Evolutionary conservation across 2,888 invertebrate genomes (phyloP), one percentile per base, ranked within the genome.

Genomic region (Congeria kusceri): DNA sequence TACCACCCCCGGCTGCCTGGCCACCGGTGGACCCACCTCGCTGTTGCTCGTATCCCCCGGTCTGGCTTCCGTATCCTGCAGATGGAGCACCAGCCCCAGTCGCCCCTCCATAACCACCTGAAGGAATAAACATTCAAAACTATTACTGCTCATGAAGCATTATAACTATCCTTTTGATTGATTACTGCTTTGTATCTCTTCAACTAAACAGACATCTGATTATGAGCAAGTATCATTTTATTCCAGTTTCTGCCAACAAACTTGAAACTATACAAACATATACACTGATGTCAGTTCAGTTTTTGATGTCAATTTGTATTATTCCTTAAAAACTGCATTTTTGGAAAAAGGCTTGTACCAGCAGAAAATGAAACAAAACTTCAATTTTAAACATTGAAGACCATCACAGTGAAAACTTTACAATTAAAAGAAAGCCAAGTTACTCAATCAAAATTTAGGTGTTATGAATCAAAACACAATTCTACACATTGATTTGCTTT

Each of bases 41-140:
- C 53, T 65, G 65, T 7, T 29, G 46, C 3, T 56, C 69, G 53
- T 59, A 59, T 9, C 73, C 76, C 27, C 77, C 75, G 25, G 74
- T 59, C 32, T 80, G 80, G 62, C 28, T 65, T 39, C 79, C 83
- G 63, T 68, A 72, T 9, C 66, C 32, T 9, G 68, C 72, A 20
- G 56, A 20, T 11, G 44, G 44, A 32, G 67, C 65, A 18, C 59
- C 66, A 25, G 56, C 57, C 0, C 59, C 28, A 9, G 70, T 47
- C 18, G 20, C 25, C 3, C 56, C 63, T 18, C 61, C 73, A 28
- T 62, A 66, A 3, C 66, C 44, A 15, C 66, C 61, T 44, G 32
- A 39, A 44, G 15, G 20, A 25, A 18, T 13, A 39, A 27, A n/a
- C 59, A 15, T 7, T 44, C 44, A 4, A 39, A 23, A 44, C n/a